Evolutionary conservation across 2,888 invertebrate species (phyloP).

Genomic region (Pseudococcus viburni): DNA sequence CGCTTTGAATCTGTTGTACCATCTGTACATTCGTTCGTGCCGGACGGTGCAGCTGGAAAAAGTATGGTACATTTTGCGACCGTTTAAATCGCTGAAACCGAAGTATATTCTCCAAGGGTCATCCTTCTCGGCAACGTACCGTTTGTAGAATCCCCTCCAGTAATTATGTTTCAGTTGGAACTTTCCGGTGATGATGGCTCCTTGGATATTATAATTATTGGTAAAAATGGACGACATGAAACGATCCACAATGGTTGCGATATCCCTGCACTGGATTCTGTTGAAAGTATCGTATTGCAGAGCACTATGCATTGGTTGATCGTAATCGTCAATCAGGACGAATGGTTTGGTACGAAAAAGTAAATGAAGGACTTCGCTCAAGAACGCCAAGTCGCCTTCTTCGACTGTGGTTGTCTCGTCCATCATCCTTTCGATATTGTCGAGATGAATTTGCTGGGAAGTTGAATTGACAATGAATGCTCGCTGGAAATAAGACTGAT

Average conservation of each 20-base stretch:
- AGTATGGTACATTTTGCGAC: slow-evolving; percentile 25
- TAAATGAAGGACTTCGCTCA: not conserved
- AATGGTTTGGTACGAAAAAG: not conserved
- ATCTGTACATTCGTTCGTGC: slow-evolving; percentile 27
- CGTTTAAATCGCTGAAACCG: slow-evolving; percentile 12
- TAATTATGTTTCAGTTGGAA: not conserved
- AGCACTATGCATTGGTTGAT: not conserved
- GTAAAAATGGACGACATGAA: not conserved
- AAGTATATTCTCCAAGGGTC: slow-evolving; percentile 25
- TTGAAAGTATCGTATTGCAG: not conserved
- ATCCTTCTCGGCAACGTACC: slow-evolving; percentile 14
- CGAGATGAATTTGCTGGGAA: not conserved
- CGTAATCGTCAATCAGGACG: slow-evolving; percentile 16
- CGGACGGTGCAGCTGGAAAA: not conserved
- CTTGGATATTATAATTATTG: slow-evolving; percentile 10
- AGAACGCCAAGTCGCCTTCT: not conserved
- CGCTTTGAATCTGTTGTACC: slow-evolving; percentile 13
- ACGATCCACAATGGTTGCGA: not conserved
- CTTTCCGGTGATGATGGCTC: not conserved
- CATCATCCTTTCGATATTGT: not conserved
- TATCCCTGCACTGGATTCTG: not conserved
- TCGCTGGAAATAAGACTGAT: not conserved
- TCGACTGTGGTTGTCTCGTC: not conserved
- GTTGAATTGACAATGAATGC: not conserved
- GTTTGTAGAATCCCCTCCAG: not conserved